Base-by-base conservation (phyloP, 1,140 invertebrate genomes). In the Aricia agestis region DNA sequence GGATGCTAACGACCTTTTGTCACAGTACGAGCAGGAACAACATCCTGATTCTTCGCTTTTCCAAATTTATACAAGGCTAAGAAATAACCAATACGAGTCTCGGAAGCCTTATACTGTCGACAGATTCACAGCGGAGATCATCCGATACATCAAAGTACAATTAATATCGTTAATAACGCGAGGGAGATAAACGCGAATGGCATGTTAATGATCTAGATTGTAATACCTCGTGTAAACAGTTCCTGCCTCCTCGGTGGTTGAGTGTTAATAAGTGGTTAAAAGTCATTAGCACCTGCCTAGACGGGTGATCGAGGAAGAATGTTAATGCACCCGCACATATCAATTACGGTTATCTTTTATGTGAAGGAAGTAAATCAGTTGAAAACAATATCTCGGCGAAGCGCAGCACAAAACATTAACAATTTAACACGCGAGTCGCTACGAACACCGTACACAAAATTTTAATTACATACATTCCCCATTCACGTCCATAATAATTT, bases 261-360 rank as follows among this genome's bases (percentile, higher is more conserved):
- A 19, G 59, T 36, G 61, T 69, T 41, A 69, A 69, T 57, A 45
- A 68, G 69, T 68, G 25, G 69, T 74, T 68, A 68, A 69, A 58
- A 69, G 68, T 81, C 76, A 79, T 84, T 82, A 86, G 76, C 80
- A 82, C 78, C 78, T 81, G 77, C 68, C 68, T 69, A 63, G 68
- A 69, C 69, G 66, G 67, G 58, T 84, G 82, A 83, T 72, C 80
- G 78, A 82, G 76, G 75, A 78, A 70, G 78, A 69, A 67, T 32
- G 65, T 58, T 67, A 71, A 66, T 71, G 31, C 15, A 17, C 17
- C 18, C 18, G 66, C 17, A 41, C 66, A 17, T 41, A 45, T 67
- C 19, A 31, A 31, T 66, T 31, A 63, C 18, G 17, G 19, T 63
- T 18, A 63, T 63, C 59, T 63, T 63, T 19, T 63, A 63, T 31